Percentiles rank a stretch among this genome's conserved stretches.
These are phyloP conservation scores for Telenomus remus DNA, from an alignment of 1,140 invertebrate species.

Conservation along the genomic window DNA sequence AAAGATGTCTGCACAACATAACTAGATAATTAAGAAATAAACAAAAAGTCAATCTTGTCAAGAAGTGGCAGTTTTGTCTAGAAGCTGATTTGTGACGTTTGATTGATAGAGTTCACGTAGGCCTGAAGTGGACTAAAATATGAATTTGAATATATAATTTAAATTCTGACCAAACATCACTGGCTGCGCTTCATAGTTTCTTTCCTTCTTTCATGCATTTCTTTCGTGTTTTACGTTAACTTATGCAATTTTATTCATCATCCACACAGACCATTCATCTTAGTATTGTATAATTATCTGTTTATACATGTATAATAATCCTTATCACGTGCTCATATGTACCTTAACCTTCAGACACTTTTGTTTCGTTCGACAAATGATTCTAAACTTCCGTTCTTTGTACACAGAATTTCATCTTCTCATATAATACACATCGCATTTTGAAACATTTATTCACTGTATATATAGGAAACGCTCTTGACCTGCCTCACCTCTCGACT, in stretches of 20 bases:
- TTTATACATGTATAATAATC: slow-evolving; percentile 55
- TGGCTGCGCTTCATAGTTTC: slow-evolving; percentile 21
- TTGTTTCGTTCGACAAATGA: slow-evolving; percentile 28
- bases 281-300: slow-evolving; percentile 39
- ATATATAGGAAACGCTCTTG: slow-evolving; percentile 33
- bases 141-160: slow-evolving; percentile 54
- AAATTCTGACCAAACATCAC: slow-evolving; percentile 57
- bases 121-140: slow-evolving; percentile 67
- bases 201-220: slow-evolving; percentile 21
- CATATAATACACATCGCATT: slow-evolving; percentile 21
- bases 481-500: too few relatives aligned
- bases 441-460: slow-evolving; percentile 57
- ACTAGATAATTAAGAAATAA: slow-evolving; percentile 23
- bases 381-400: slow-evolving; percentile 32
- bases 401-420: slow-evolving; percentile 23
- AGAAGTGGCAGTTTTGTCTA: slow-evolving; percentile 9
- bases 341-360: slow-evolving; percentile 10
- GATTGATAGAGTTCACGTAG: slow-evolving; percentile 59
- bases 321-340: slow-evolving; percentile 20
- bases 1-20: slow-evolving; percentile 1
- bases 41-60: slow-evolving; percentile 33
- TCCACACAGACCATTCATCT: slow-evolving; percentile 32
- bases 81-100: slow-evolving; percentile 29
- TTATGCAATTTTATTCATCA: slow-evolving; percentile 39
- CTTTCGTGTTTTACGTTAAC: slow-evolving; percentile 27